These are phyloP conservation scores for Teinopalpus imperialis DNA, from an alignment of 2,888 invertebrate species.

Conservation along the genomic window DNA sequence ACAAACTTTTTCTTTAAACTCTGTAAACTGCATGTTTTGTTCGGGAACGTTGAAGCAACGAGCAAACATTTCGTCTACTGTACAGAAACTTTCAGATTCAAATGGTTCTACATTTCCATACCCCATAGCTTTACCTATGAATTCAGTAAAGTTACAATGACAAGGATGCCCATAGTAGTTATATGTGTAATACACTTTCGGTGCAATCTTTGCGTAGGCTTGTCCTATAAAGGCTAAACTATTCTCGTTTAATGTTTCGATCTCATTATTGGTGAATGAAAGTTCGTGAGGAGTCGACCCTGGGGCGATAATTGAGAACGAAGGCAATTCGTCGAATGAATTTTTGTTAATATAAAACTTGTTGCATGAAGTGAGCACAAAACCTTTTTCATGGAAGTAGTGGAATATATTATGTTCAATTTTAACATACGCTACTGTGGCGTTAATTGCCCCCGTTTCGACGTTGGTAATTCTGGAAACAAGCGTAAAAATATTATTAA, in stretches of 20 bases:
- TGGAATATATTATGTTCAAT: slow-evolving; percentile 84
- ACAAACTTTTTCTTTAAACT: slow-evolving; percentile 84
- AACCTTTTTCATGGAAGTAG: slow-evolving; percentile 79
- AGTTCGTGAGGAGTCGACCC: slow-evolving; percentile 81
- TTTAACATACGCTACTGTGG: slow-evolving; percentile 82
- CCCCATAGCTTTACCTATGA: slow-evolving; percentile 76
- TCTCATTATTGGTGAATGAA: slow-evolving; percentile 70
- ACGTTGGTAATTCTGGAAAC: slow-evolving; percentile 83
- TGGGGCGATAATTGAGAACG: slow-evolving; percentile 77
- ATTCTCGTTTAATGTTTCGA: slow-evolving; percentile 63
- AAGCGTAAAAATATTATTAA: slow-evolving; percentile 24
- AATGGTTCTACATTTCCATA: slow-evolving; percentile 62
- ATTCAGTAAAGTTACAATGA: slow-evolving; percentile 82
- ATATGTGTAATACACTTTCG: slow-evolving; percentile 74
- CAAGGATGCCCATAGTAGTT: slow-evolving; percentile 85
- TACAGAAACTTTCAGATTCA: slow-evolving; percentile 82
- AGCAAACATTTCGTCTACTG: slow-evolving; percentile 81
- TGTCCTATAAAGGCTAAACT: slow-evolving; percentile 83
- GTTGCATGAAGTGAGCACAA: slow-evolving; percentile 85
- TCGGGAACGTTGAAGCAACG: slow-evolving; percentile 85
- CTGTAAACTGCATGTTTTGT: slow-evolving; percentile 83
- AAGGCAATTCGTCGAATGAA: slow-evolving; percentile 81
- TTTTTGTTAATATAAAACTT: slow-evolving; percentile 84
- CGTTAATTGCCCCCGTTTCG: slow-evolving; percentile 83
- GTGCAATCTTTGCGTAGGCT: slow-evolving; percentile 62